These are phyloP conservation scores for Lordiphosa collinella DNA, from an alignment of 1,140 invertebrate species.

Conservation along the genomic window DNA sequence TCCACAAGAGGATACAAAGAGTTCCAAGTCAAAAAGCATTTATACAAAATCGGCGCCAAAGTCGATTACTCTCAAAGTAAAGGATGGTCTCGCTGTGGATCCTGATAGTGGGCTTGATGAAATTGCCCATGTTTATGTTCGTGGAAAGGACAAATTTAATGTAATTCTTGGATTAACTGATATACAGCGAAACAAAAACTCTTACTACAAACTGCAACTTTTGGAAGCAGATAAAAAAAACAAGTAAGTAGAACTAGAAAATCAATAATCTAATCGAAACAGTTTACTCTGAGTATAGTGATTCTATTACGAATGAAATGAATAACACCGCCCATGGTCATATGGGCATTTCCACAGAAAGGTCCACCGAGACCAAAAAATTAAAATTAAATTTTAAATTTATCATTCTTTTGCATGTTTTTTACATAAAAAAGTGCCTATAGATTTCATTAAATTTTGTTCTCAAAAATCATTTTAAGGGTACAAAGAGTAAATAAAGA, in stretches of 20 bases:
- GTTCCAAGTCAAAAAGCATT: constrained; percentile 84
- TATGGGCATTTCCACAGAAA: no score
- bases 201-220: constrained; percentile 96
- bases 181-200: constrained; percentile 92
- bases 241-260: constrained; percentile 79
- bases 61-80: constrained; percentile 89
- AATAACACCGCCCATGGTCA: no score
- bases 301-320: no score
- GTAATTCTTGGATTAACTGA: constrained; percentile 92
- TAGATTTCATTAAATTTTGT: no score
- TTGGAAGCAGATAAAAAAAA: constrained; percentile 87
- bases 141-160: constrained; percentile 85
- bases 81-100: constrained; percentile 93
- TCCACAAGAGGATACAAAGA: constrained; percentile 82
- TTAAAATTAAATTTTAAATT: no score
- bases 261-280: no score
- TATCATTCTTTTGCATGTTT: no score
- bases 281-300: no score
- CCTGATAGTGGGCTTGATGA: constrained; percentile 92
- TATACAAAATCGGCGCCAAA: constrained; percentile 85
- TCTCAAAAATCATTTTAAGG: no score
- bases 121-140: constrained; percentile 89
- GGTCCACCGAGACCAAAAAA: no score
- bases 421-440: no score
- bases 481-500: no score